Percentiles rank a stretch among this genome's conserved stretches.
Conservation (phyloP, 2,888 invertebrate genomes). For the Agrochola macilenta region DNA sequence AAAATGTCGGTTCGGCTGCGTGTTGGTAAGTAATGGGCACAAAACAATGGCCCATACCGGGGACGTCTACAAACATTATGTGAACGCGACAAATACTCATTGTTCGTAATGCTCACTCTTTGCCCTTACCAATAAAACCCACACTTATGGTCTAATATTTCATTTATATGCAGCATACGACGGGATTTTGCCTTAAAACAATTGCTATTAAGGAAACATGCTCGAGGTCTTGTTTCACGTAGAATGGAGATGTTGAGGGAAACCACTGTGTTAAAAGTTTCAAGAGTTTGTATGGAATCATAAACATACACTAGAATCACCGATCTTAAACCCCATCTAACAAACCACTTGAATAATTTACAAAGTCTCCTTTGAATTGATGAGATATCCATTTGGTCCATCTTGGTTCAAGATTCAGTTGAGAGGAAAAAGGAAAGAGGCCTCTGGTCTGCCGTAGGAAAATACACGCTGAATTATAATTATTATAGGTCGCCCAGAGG, state of each 20-base stretch:
- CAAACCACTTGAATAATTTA: neutral
- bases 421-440: neutral
- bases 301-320: slow-evolving; percentile 1
- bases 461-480: neutral
- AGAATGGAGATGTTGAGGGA: slow-evolving; percentile 27
- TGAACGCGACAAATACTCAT: slow-evolving; percentile 67
- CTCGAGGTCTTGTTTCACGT: slow-evolving; percentile 46
- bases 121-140: slow-evolving; percentile 63
- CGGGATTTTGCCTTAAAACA: slow-evolving; percentile 51
- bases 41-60: slow-evolving; percentile 70
- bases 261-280: slow-evolving; percentile 15
- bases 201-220: slow-evolving; percentile 42
- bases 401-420: neutral
- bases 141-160: slow-evolving; percentile 69
- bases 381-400: neutral
- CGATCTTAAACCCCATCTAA: neutral
- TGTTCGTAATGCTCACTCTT: slow-evolving; percentile 68
- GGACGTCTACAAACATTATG: slow-evolving; percentile 64
- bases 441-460: neutral
- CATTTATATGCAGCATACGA: slow-evolving; percentile 66
- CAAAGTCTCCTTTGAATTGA: neutral
- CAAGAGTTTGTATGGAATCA: slow-evolving; percentile 4
- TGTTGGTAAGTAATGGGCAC: slow-evolving; percentile 53
- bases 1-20: slow-evolving; percentile 48
- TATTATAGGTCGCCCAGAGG: too few species aligned